Evolutionary conservation across 1,140 invertebrate species (phyloP).

Genomic region (Drosophila pallidifrons): DNA sequence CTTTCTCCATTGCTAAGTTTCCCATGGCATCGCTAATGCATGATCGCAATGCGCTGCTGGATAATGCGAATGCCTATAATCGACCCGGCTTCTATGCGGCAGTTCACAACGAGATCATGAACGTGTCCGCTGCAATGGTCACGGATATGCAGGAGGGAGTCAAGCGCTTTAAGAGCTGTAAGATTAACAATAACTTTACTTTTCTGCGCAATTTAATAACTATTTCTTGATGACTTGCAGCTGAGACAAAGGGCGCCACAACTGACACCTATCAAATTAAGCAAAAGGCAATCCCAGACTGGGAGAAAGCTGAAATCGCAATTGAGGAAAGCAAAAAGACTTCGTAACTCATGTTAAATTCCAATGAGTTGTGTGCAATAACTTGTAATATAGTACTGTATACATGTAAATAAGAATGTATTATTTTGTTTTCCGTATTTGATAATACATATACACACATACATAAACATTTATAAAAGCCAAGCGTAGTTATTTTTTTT

Average conservation of each 20-base stretch:
- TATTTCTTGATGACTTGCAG: conserved; percentile 64
- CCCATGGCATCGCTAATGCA: conserved; percentile 91
- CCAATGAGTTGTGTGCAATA: conserved; percentile 28
- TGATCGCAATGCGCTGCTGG: conserved; percentile 88
- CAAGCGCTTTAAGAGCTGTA: conserved; percentile 88
- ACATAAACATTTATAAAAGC: conserved; percentile 26
- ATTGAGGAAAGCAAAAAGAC: conserved; percentile 49
- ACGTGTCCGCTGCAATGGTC: conserved; percentile 87
- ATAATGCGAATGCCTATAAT: conserved; percentile 88
- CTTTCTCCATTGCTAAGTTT: conserved; percentile 91
- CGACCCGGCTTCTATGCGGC: conserved; percentile 87
- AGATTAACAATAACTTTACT: neutral
- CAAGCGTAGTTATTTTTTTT: conserved; percentile 53
- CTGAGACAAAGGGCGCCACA: conserved; percentile 91
- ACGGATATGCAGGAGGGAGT: conserved; percentile 90
- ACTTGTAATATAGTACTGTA: neutral
- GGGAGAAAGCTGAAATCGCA: conserved; percentile 86
- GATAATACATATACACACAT: neutral
- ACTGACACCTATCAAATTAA: conserved; percentile 88
- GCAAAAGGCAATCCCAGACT: conserved; percentile 86
- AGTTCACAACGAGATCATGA: conserved; percentile 89
- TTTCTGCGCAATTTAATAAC: neutral
- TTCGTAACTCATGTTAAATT: conserved; percentile 10
- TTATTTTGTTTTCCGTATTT: conserved; percentile 11
- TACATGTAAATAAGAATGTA: conserved; percentile 35